phyloP scores from a whole-genome alignment of 1,140 invertebrate genomes.

The Drosophila guanche region DNA sequence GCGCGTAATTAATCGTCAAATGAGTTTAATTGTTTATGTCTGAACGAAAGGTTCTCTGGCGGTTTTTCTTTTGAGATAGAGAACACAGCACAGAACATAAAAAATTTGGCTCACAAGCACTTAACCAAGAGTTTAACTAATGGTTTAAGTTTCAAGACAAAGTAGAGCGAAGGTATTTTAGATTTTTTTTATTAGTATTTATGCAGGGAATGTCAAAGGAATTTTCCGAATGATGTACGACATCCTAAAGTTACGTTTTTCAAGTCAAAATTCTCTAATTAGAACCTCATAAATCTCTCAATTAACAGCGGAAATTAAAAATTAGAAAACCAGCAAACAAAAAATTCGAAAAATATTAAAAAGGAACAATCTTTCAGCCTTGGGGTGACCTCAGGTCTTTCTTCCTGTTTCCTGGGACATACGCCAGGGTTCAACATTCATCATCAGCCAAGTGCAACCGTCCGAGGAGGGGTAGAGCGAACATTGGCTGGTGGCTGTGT shows the following conservation, averaged over 20 bases:
- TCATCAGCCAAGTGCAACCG: constrained; percentile 76
- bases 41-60: constrained; percentile 24
- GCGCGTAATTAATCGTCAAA: constrained; percentile 79
- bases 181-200: too few relatives aligned
- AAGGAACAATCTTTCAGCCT: constrained; percentile 37
- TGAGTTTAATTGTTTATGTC: constrained; percentile 81
- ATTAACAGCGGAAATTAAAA: constrained; percentile 50
- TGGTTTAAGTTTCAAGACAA: constrained; percentile 27
- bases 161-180: neutral
- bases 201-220: too few relatives aligned
- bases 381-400: constrained; percentile 25
- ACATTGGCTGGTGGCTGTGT: constrained; percentile 23
- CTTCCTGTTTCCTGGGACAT: constrained; percentile 43
- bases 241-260: neutral
- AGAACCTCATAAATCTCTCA: constrained; percentile 11
- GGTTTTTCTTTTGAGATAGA: constrained; percentile 49
- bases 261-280: constrained; percentile 9
- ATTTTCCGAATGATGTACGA: constrained; percentile 16
- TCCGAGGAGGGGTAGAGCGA: constrained; percentile 1
- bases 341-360: constrained; percentile 39
- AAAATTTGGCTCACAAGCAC: constrained; percentile 44
- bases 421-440: constrained; percentile 66
- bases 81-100: constrained; percentile 9
- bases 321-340: constrained; percentile 11
- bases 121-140: constrained; percentile 52